phyloP scores from a whole-genome alignment of 2,113 vertebrate species.

The Microtus oregoni region DNA sequence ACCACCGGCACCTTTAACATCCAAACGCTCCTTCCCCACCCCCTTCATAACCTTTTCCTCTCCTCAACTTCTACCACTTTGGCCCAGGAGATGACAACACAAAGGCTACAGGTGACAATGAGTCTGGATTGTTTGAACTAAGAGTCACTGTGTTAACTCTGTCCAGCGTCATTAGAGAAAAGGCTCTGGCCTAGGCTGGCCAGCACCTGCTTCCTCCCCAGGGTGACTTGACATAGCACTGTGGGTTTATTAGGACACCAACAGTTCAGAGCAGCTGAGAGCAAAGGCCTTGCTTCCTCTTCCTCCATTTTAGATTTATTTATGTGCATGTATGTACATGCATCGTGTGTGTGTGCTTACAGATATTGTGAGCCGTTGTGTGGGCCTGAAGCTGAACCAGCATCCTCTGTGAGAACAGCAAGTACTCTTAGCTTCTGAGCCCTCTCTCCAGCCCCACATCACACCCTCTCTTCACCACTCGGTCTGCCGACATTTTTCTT shows the following conservation, averaged over 20 bases:
- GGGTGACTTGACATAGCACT: not conserved
- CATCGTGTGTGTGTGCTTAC: too few relatives aligned
- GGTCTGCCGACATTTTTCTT: not conserved
- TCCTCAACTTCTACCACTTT: not conserved
- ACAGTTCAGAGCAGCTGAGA: not conserved
- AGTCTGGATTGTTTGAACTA: not conserved
- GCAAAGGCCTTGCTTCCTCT: not conserved
- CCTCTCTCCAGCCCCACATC: not conserved
- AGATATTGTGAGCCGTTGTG: too few relatives aligned
- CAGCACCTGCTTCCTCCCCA: too few relatives aligned
- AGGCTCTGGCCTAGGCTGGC: not conserved
- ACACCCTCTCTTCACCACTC: not conserved
- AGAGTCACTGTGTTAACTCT: not conserved
- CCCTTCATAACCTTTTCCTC: not conserved
- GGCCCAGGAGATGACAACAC: not conserved
- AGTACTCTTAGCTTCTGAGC: not conserved
- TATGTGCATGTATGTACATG: not conserved
- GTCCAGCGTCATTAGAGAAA: not conserved
- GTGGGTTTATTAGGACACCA: not conserved
- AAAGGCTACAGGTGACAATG: not conserved
- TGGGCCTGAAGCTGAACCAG: not conserved
- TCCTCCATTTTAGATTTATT: not conserved
- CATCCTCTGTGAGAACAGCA: not conserved
- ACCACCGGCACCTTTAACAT: not conserved
- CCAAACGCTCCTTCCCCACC: not conserved